A percentile compares a stretch with the other conserved stretches of the same genome.
These are phyloP conservation scores for Eupsilia transversa DNA, from an alignment of 2,888 invertebrate species.

Conservation along the genomic window DNA sequence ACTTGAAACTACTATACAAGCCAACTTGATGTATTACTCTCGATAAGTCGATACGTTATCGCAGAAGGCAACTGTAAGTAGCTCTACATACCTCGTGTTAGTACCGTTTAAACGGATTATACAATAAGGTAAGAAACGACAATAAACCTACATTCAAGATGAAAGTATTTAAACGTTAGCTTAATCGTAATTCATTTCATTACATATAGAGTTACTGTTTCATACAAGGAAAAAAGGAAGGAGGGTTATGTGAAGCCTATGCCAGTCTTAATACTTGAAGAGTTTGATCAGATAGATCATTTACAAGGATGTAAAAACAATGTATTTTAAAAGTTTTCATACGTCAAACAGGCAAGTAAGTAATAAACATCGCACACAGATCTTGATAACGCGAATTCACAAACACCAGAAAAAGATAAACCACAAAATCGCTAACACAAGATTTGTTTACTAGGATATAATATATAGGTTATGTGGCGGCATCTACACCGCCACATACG, in stretches of 20 bases:
- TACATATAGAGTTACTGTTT: neutral
- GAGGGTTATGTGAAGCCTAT: neutral
- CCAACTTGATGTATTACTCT: constrained; percentile 30
- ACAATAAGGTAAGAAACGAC: constrained; percentile 49
- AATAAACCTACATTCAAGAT: constrained; percentile 24
- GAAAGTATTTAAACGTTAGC: constrained; percentile 25
- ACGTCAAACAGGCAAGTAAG: neutral
- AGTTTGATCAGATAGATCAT: neutral
- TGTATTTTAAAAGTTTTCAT: no score
- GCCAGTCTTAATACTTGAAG: neutral
- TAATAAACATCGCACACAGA: neutral
- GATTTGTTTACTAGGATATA: neutral
- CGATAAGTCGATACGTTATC: constrained; percentile 53
- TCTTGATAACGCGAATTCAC: neutral
- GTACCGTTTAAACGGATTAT: constrained; percentile 55
- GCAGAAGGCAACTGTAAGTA: constrained; percentile 44
- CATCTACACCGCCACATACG: no score
- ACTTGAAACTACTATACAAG: constrained; percentile 25
- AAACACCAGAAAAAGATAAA: constrained; percentile 8
- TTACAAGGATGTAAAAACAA: neutral
- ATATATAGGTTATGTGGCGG: no score
- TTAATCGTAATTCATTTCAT: neutral
- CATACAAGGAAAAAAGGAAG: neutral
- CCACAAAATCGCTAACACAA: neutral
- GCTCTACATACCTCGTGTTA: constrained; percentile 49